These are phyloP conservation scores for Coenobita brevimanus DNA, from an alignment of 1,140 invertebrate genomes.

Conservation along the genomic window DNA sequence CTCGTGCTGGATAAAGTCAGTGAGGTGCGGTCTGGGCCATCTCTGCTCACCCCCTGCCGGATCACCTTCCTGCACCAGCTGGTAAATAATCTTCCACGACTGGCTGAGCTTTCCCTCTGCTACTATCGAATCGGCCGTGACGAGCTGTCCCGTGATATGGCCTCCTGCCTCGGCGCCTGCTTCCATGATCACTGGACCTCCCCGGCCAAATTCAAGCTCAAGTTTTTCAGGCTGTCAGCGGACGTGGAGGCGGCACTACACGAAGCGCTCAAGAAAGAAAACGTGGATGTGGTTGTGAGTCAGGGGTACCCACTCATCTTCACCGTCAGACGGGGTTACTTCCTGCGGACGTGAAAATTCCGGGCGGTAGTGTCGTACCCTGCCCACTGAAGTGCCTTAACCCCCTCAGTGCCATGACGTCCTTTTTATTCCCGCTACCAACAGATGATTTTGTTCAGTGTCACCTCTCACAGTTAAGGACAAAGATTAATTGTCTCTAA, in stretches of 20 bases:
- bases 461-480: too few species aligned
- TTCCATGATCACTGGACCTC: conserved; percentile 66
- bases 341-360: conserved; percentile 49
- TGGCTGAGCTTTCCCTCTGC: conserved; percentile 60
- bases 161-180: conserved; percentile 48
- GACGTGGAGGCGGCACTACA: conserved; percentile 47
- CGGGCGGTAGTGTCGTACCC: conserved; percentile 52
- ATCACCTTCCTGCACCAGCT: conserved; percentile 64
- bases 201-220: conserved; percentile 36
- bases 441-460: too few species aligned
- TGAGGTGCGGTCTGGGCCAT: conserved; percentile 39
- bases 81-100: conserved; percentile 46
- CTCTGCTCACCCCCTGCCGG: conserved; percentile 13
- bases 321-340: conserved; percentile 33
- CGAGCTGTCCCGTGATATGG: conserved; percentile 43
- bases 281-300: conserved; percentile 25
- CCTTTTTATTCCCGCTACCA: too few species aligned
- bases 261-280: conserved; percentile 17
- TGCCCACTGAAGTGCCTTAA: conserved; percentile 39
- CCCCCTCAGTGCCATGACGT: too few species aligned
- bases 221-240: conserved; percentile 58
- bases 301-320: conserved; percentile 42
- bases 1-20: conserved; percentile 55
- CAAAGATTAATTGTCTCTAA: too few species aligned
- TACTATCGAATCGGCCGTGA: conserved; percentile 54